Percentiles rank a stretch among this genome's conserved stretches.
Conservation (phyloP, 2,797 vertebrate genomes). For the Gallirallus australis region DNA sequence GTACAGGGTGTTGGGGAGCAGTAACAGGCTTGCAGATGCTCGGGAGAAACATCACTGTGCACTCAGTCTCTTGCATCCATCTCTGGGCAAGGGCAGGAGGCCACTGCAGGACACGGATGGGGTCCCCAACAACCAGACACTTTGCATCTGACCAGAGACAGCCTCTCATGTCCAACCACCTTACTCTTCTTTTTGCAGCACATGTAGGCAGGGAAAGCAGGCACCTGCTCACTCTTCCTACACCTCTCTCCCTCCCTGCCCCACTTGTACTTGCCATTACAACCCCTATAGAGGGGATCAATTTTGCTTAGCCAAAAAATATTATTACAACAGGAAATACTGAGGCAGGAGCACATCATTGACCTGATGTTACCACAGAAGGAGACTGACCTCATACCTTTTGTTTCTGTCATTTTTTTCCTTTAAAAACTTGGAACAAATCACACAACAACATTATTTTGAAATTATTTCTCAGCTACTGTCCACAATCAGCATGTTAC, state of each 20-base stretch:
- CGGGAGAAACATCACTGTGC: background rate
- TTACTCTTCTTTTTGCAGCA: background rate
- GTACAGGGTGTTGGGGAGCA: background rate
- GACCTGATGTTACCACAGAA: background rate
- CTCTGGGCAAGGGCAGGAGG: background rate
- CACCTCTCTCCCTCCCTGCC: background rate
- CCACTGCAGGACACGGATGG: background rate
- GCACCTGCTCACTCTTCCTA: background rate
- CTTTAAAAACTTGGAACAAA: background rate
- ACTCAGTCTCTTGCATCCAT: background rate
- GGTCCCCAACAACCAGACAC: background rate
- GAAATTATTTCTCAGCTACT: background rate
- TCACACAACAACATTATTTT: background rate
- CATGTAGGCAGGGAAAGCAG: background rate
- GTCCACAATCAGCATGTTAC: background rate
- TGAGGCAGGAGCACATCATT: background rate
- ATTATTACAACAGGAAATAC: background rate
- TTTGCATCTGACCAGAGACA: background rate
- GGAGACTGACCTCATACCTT: background rate
- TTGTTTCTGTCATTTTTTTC: background rate
- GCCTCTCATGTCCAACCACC: background rate
- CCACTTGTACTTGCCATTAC: background rate
- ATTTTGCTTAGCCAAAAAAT: background rate
- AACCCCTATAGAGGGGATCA: background rate
- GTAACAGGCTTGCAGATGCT: background rate